A percentile compares a stretch with the other conserved stretches of the same genome.
Conservation (phyloP, 2,797 vertebrate species). For the Sebastolobus alascanus region DNA sequence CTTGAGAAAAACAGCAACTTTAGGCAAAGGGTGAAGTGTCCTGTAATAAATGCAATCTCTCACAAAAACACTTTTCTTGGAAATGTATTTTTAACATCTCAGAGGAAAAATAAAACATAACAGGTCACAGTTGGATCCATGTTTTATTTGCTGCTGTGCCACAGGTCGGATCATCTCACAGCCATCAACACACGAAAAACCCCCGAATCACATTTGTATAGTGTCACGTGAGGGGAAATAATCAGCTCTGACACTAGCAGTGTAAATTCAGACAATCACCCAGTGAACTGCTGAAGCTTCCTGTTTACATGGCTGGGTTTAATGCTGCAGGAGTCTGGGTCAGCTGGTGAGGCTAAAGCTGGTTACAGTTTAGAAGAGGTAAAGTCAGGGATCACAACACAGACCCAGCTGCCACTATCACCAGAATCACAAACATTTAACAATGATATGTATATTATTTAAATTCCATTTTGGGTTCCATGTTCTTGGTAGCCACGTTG, state of each 20-base stretch:
- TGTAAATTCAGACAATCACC: slow-evolving; percentile 23
- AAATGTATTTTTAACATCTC: slow-evolving; percentile 35
- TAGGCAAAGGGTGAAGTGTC: slow-evolving; percentile 51
- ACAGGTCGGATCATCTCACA: slow-evolving; percentile 21
- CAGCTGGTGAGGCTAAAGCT: slow-evolving; percentile 36
- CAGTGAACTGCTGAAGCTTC: slow-evolving; percentile 39
- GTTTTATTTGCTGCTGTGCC: slow-evolving; percentile 1
- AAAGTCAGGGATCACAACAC: no score
- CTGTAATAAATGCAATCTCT: slow-evolving; percentile 19
- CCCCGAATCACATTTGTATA: not conserved
- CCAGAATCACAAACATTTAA: not conserved
- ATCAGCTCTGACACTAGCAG: not conserved
- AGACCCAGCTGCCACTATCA: not conserved
- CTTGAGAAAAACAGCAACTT: slow-evolving; percentile 34
- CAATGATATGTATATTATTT: not conserved
- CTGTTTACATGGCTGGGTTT: slow-evolving; percentile 57
- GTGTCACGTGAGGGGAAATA: not conserved
- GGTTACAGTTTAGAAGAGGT: slow-evolving; percentile 11
- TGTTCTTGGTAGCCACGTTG: not conserved
- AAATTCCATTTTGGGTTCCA: not conserved
- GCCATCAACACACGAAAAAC: not conserved
- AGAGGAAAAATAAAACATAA: slow-evolving; percentile 16
- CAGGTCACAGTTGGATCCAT: not conserved
- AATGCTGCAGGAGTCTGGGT: slow-evolving; percentile 53
- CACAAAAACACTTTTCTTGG: slow-evolving; percentile 8